Percentiles rank a stretch among this genome's conserved stretches.
These are phyloP conservation scores for Styela plicata DNA, from an alignment of 23 tunicate genomes.

Conservation along the genomic window DNA sequence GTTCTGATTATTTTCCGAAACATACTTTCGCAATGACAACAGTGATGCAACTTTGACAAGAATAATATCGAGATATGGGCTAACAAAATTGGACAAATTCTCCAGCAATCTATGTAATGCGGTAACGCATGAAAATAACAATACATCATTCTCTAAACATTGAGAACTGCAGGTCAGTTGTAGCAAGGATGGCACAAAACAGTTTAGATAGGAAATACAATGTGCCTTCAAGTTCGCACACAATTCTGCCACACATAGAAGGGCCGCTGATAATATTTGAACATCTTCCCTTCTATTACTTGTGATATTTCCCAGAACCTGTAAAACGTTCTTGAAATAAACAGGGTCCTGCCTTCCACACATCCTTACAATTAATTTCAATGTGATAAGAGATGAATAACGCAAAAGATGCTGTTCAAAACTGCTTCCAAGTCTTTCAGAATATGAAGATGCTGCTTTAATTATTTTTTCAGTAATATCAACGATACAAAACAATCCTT, in stretches of 20 bases:
- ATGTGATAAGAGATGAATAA: not conserved
- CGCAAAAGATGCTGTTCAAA: not conserved
- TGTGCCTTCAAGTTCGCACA: conserved; percentile 44
- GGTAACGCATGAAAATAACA: conserved; percentile 20
- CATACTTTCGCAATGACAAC: not conserved
- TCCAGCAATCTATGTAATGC: conserved; percentile 37
- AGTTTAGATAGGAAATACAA: conserved; percentile 47
- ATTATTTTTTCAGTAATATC: not conserved
- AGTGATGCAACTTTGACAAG: conserved; percentile 1
- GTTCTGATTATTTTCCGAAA: not conserved
- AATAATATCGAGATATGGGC: conserved; percentile 54
- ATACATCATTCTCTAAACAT: not conserved
- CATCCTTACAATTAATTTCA: not conserved
- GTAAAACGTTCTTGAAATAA: not conserved
- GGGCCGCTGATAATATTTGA: conserved; percentile 41
- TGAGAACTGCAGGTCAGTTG: not conserved
- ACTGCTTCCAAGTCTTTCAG: too few species aligned
- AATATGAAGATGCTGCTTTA: not conserved
- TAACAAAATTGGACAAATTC: conserved; percentile 51
- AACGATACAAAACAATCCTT: not conserved
- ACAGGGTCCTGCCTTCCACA: not conserved
- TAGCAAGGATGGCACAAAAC: not conserved
- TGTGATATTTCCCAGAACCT: not conserved
- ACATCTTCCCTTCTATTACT: not conserved
- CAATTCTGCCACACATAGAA: conserved; percentile 44